phyloP scores from a whole-genome alignment of 2,113 vertebrate genomes.

The Nothobranchius kuhntae region DNA sequence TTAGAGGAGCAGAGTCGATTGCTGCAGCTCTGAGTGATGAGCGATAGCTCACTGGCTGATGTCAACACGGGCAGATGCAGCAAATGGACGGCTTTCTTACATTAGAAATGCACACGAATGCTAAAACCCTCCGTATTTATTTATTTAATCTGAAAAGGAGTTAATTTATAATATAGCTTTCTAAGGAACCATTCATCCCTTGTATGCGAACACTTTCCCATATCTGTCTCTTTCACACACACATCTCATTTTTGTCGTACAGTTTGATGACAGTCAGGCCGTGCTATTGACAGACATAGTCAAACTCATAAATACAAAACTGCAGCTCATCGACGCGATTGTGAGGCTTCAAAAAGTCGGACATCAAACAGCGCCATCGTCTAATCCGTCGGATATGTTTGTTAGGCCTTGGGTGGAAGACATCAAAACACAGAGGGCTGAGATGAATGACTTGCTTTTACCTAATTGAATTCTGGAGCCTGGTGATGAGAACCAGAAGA shows the following conservation, averaged over 20 bases:
- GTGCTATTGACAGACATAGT: constrained; percentile 20
- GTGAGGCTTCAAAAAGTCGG: constrained; percentile 20
- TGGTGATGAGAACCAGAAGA: constrained; percentile 70
- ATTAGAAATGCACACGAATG: constrained; percentile 10
- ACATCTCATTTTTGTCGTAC: constrained; percentile 1
- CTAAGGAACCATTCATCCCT: constrained; percentile 56
- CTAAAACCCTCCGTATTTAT: constrained; percentile 1
- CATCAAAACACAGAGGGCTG: constrained; percentile 62
- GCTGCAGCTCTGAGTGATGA: constrained; percentile 16
- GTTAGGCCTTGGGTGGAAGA: constrained; percentile 55
- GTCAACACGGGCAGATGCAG: constrained; percentile 9
- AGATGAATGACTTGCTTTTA: constrained; percentile 60
- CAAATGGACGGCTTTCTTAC: constrained; percentile 15
- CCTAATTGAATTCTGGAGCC: constrained; percentile 69
- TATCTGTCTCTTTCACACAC: constrained; percentile 33
- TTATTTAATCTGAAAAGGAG: too few relatives aligned
- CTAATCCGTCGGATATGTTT: constrained; percentile 59
- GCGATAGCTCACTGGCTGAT: constrained; percentile 5
- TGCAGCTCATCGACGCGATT: constrained; percentile 24
- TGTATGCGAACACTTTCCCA: constrained; percentile 45
- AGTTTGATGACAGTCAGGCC: constrained; percentile 8
- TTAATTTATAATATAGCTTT: constrained; percentile 15
- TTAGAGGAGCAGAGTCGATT: constrained; percentile 28
- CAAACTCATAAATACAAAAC: constrained; percentile 23
- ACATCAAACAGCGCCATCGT: constrained; percentile 50